Conservation (phyloP, 2,888 invertebrate species). For the Thecocarcelia acutangulata region DNA sequence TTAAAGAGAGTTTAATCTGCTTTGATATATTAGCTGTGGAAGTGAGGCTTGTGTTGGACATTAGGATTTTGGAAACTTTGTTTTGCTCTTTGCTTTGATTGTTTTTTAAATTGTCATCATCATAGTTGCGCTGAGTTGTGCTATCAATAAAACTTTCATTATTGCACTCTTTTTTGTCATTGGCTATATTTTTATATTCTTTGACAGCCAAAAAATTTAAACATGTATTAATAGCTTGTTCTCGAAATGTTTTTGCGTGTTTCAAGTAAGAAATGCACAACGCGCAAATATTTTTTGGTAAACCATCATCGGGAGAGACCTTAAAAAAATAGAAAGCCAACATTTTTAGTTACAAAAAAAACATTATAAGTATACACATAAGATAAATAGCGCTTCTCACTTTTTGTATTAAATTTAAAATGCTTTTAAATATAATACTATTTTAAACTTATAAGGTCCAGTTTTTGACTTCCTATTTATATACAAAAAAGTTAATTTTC, state of each 20-base stretch:
- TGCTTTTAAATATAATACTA: too few relatives aligned
- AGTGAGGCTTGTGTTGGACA: constrained; percentile 52
- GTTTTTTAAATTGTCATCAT: constrained; percentile 53
- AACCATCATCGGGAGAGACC: constrained; percentile 78
- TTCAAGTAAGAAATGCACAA: constrained; percentile 81
- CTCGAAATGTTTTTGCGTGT: constrained; percentile 80
- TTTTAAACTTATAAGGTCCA: too few relatives aligned
- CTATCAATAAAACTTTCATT: constrained; percentile 44
- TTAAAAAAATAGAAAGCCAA: too few relatives aligned
- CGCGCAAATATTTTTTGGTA: constrained; percentile 80
- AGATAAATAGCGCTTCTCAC: too few relatives aligned
- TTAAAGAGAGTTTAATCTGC: constrained; percentile 53
- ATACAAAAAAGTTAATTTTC: too few relatives aligned
- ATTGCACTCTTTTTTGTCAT: constrained; percentile 60
- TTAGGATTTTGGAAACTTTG: constrained; percentile 75
- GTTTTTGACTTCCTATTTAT: too few relatives aligned
- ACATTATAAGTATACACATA: too few relatives aligned
- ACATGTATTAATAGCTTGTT: constrained; percentile 72
- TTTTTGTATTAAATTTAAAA: too few relatives aligned
- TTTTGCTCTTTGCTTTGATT: constrained; percentile 71
- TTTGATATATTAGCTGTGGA: constrained; percentile 43
- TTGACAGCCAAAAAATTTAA: constrained; percentile 69
- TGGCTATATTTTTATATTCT: constrained; percentile 62
- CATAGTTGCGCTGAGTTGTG: constrained; percentile 32
- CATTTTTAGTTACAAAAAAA: too few relatives aligned